Evolutionary conservation across 1,140 invertebrate genomes (phyloP).

Genomic region (Drosophila repletoides): DNA sequence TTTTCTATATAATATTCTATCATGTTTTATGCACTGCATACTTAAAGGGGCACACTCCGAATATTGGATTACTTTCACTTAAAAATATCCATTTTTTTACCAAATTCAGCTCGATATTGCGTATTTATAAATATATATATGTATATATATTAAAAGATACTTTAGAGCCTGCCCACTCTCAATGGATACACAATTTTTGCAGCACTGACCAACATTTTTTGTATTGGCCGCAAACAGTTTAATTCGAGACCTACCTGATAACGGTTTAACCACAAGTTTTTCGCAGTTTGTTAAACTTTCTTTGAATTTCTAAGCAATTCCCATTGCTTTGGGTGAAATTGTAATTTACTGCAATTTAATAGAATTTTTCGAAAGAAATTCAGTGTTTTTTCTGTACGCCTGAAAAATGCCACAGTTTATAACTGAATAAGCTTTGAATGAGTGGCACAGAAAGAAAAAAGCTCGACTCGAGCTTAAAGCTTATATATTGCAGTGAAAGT

Average conservation of each 20-base stretch:
- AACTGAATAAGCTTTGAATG: constrained; percentile 55
- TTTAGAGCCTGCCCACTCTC: neutral
- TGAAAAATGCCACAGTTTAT: constrained; percentile 69
- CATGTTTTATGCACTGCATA: no score
- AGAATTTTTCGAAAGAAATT: constrained; percentile 9
- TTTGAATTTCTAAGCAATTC: constrained; percentile 4
- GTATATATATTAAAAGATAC: no score
- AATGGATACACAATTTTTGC: constrained; percentile 73
- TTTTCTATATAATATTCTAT: no score
- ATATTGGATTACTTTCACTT: no score
- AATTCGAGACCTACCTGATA: constrained; percentile 29
- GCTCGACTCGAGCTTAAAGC: constrained; percentile 49
- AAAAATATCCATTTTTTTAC: no score
- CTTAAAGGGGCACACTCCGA: no score
- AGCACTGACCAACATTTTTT: constrained; percentile 25
- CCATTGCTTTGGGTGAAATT: neutral
- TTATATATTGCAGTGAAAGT: constrained; percentile 62
- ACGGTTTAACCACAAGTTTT: neutral
- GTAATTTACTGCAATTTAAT: neutral
- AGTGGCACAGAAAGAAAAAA: constrained; percentile 27
- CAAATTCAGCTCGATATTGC: neutral
- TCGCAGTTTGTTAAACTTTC: neutral
- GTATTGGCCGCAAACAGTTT: neutral
- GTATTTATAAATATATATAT: neutral
- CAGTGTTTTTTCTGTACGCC: constrained; percentile 55